A percentile compares a stretch with the other conserved stretches of the same genome.
phyloP scores from a whole-genome alignment of 2,888 invertebrate genomes.

The Ophion slaviceki region DNA sequence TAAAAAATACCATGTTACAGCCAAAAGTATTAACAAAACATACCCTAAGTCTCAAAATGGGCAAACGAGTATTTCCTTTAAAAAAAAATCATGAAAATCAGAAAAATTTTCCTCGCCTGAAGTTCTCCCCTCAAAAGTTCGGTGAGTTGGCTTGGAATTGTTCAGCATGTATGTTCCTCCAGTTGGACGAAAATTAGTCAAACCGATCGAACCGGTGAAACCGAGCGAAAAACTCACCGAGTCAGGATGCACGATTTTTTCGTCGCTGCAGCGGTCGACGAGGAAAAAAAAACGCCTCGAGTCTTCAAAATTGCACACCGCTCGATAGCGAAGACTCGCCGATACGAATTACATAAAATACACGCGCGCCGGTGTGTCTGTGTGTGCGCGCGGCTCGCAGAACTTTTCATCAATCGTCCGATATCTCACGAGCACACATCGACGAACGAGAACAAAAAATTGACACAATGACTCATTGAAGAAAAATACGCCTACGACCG shows the following conservation, averaged over 20 bases:
- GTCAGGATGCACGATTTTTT: conserved; percentile 2
- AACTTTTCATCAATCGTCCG: conserved; percentile 19
- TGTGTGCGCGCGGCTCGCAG: not conserved
- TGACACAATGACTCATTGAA: not conserved
- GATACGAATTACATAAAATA: no score
- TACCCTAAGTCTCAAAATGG: no score
- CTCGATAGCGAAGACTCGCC: not conserved
- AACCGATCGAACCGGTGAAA: no score
- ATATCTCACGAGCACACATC: conserved; percentile 18
- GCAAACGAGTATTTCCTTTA: no score
- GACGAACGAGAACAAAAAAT: not conserved
- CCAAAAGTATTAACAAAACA: no score
- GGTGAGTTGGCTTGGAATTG: no score
- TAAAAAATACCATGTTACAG: no score
- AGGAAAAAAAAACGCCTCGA: not conserved
- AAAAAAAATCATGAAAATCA: no score
- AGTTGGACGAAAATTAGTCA: no score
- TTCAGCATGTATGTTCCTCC: no score
- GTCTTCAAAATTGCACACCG: conserved; percentile 19
- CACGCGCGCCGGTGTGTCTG: not conserved
- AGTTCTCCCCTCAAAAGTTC: no score
- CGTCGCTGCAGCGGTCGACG: not conserved
- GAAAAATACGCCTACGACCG: not conserved
- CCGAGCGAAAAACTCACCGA: conserved; percentile 42
- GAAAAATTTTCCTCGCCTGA: no score